phyloP scores from a whole-genome alignment of 2,113 vertebrate species.

The Thunnus maccoyii region DNA sequence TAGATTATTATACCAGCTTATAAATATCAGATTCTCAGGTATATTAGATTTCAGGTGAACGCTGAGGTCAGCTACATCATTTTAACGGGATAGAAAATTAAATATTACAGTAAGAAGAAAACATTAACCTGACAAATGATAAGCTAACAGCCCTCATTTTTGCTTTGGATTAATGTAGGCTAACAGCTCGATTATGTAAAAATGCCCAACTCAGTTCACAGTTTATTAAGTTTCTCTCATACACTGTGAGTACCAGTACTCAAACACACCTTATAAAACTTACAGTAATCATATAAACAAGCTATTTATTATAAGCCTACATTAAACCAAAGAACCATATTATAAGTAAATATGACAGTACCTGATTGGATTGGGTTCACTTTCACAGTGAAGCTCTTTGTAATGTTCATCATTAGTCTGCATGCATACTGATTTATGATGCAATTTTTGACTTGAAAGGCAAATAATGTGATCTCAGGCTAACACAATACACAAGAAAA shows the following conservation, averaged over 20 bases:
- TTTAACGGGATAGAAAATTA: slow-evolving; percentile 30
- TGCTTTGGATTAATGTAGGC: slow-evolving; percentile 46
- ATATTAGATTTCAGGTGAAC: slow-evolving; percentile 46
- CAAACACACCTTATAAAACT: slow-evolving; percentile 28
- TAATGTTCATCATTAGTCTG: slow-evolving; percentile 25
- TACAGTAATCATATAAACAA: background rate
- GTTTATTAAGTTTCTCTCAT: slow-evolving; percentile 36
- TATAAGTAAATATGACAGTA: slow-evolving; percentile 30
- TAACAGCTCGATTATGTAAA: slow-evolving; percentile 21
- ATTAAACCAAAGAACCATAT: slow-evolving; percentile 40
- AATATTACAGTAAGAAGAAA: slow-evolving; percentile 26
- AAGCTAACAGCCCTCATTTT: slow-evolving; percentile 46
- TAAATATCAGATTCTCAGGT: slow-evolving; percentile 26
- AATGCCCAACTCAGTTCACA: slow-evolving; percentile 61
- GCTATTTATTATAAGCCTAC: slow-evolving; percentile 2
- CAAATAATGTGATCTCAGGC: slow-evolving; percentile 32
- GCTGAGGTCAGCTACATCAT: slow-evolving; percentile 40
- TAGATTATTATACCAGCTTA: slow-evolving; percentile 29
- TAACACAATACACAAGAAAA: slow-evolving; percentile 11
- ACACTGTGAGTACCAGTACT: slow-evolving; percentile 16
- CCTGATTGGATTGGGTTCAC: slow-evolving; percentile 39
- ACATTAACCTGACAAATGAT: slow-evolving; percentile 42
- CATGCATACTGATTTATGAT: slow-evolving; percentile 15
- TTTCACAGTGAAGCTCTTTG: slow-evolving; percentile 68
- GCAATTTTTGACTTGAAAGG: slow-evolving; percentile 24